Evolutionary conservation across 2,797 vertebrate species (phyloP).

Genomic region (Melanotaenia boesemani): DNA sequence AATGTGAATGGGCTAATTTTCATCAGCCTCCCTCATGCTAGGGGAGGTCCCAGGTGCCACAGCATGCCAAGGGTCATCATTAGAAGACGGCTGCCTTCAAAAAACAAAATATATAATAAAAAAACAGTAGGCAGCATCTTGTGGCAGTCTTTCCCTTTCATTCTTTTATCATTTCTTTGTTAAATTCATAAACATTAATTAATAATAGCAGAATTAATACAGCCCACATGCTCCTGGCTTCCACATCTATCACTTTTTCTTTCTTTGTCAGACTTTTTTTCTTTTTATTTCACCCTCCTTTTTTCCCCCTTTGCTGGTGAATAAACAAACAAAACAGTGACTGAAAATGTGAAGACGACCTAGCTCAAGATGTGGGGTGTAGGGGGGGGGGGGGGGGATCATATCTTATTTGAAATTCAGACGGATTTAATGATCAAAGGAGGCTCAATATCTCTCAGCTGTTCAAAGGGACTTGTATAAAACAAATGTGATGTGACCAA

Average conservation of each 20-base stretch:
- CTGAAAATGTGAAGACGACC: constrained; percentile 77
- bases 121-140: constrained; percentile 80
- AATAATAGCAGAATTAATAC: constrained; percentile 91
- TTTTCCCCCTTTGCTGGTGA: constrained; percentile 62
- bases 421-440: constrained; percentile 96
- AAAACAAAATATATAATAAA: constrained; percentile 58
- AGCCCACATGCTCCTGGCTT: constrained; percentile 66
- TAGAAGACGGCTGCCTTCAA: constrained; percentile 95
- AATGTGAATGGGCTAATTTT: constrained; percentile 99
- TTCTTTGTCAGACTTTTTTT: constrained; percentile 62
- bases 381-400: constrained; percentile 67
- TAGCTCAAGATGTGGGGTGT: constrained; percentile 70
- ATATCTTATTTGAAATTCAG: constrained; percentile 93
- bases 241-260: constrained; percentile 60
- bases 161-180: constrained; percentile 81
- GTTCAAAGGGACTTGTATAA: constrained; percentile 96
- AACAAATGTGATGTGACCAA: constrained; percentile 96
- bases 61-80: constrained; percentile 99
- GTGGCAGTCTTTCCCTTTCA: constrained; percentile 83
- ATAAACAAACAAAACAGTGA: constrained; percentile 85
- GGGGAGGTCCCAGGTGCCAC: constrained; percentile 94
- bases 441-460: constrained; percentile 92
- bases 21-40: constrained; percentile 91
- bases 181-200: constrained; percentile 96
- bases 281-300: constrained; percentile 49